Evolutionary conservation across 2,888 invertebrate species (phyloP), one percentile per base, ranked within the genome.

Genomic region (Scaeva pyrastri): DNA sequence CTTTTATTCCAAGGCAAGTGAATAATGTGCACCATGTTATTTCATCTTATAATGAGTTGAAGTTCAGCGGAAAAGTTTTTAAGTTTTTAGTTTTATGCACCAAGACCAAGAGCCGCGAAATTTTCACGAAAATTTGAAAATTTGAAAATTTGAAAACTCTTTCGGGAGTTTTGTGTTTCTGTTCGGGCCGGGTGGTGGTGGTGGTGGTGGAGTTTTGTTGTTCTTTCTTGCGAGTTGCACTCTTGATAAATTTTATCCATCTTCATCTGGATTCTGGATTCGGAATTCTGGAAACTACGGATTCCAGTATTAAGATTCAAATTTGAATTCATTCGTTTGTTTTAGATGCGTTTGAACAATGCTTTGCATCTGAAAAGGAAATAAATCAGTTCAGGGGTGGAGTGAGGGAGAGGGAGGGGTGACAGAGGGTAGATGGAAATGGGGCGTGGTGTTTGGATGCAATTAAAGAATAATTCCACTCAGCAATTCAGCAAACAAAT

Each of bases 391-490:
- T 62, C 55, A 39, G 74, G 74, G 62, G 48, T 14, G 70, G 68
- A 14, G 14, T 14, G 60, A 71, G 74, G 77, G 26, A 26, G 26
- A 26, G 1, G 26, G 26, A n/a, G 26, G 11, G 21, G 23, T 14
- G 16, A n/a, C n/a, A n/a, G 14, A 14, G 5, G 43, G 43, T 5
- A 14, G n/a, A 5, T 3, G 55, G 77, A n/a, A n/a, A n/a, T n/a
- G n/a, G 56, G 60, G 5, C 10, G 21, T 14, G 70, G 73, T 19
- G 21, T 23, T 68, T 74, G 77, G 77, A 82, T 86, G 86, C 81
- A 81, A 86, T 86, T 81, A 81, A 81, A 73, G 86, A 82, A 86
- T 86, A 74, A 86, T 86, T 86, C 70, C 43, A 82, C 86, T 77
- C 56, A 81, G 77, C 77, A 71, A 82, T 82, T 77, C 58, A 45